Conservation (phyloP, 2,888 invertebrate species). For the Drosophila borealis region DNA sequence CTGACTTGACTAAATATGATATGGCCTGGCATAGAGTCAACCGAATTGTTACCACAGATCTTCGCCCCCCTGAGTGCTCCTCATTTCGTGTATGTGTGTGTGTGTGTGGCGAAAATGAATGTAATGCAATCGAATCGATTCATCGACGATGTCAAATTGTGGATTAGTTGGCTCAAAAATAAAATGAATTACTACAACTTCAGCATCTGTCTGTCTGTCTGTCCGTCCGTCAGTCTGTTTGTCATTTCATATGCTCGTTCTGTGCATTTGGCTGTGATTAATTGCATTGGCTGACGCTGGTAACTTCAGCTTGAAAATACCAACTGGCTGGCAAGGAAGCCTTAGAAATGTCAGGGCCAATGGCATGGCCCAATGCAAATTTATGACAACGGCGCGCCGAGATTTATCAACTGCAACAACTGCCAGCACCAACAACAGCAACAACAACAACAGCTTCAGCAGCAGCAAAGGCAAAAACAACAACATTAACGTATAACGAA, state of each 20-base stretch:
- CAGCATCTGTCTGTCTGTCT: conserved; percentile 43
- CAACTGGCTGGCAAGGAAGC: conserved; percentile 67
- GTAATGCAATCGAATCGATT: conserved; percentile 57
- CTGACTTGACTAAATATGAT: conserved; percentile 72
- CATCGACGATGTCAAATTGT: conserved; percentile 63
- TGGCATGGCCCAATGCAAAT: conserved; percentile 78
- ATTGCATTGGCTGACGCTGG: conserved; percentile 74
- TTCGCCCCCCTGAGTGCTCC: conserved; percentile 20
- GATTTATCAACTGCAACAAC: conserved; percentile 75
- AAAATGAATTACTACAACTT: conserved; percentile 62
- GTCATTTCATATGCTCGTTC: conserved; percentile 77
- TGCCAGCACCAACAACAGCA: conserved; percentile 42
- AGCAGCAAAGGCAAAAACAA: conserved; percentile 3
- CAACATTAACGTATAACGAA: conserved; percentile 40
- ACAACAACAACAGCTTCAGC: conserved; percentile 25
- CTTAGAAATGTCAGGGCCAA: conserved; percentile 80
- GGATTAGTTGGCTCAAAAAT: conserved; percentile 65
- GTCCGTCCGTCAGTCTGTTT: conserved; percentile 49
- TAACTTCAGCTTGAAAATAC: conserved; percentile 44
- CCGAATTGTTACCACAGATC: conserved; percentile 73
- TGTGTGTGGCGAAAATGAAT: conserved; percentile 66
- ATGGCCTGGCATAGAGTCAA: conserved; percentile 74
- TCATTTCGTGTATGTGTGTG: conserved; percentile 16
- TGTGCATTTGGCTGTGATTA: conserved; percentile 80
- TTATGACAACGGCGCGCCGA: conserved; percentile 73